phyloP scores from a whole-genome alignment of 2,797 vertebrate species.

The Paramormyrops hopkinsi region DNA sequence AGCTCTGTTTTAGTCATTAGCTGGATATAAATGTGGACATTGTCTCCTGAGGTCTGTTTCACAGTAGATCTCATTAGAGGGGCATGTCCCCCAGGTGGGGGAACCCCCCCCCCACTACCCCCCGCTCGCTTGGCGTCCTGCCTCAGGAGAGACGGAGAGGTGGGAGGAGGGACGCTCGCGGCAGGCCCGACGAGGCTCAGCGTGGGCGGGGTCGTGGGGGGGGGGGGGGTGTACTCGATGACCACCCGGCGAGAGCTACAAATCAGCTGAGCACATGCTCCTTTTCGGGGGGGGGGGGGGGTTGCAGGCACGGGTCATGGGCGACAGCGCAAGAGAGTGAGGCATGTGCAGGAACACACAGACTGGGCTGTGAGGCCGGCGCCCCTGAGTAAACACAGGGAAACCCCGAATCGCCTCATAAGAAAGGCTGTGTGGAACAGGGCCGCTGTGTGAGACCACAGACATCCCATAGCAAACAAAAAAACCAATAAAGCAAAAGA shows the following conservation, averaged over 20 bases:
- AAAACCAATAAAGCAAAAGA: background rate
- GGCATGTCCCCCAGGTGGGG: too few species aligned
- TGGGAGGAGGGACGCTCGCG: background rate
- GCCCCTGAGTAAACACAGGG: background rate
- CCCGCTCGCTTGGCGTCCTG: background rate
- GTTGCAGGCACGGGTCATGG: constrained; percentile 15
- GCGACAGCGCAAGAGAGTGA: background rate
- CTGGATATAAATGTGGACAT: constrained; percentile 32
- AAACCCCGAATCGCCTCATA: background rate
- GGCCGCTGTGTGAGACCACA: background rate
- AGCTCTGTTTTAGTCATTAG: constrained; percentile 37
- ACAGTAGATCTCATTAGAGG: constrained; percentile 33
- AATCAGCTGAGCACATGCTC: constrained; percentile 23
- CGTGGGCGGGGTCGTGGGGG: background rate
- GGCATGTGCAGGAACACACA: background rate
- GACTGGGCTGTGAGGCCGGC: background rate
- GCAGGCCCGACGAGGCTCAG: background rate
- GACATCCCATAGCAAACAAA: background rate
- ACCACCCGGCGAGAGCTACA: background rate
- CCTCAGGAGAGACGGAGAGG: background rate
- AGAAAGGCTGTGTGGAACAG: background rate
- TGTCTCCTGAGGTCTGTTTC: constrained; percentile 25
- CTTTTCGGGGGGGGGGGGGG: constrained; percentile 13
- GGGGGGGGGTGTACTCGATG: background rate
- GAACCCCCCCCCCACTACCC: background rate